phyloP scores from a whole-genome alignment of 2,888 invertebrate genomes.

The Nymphalis polychloros region DNA sequence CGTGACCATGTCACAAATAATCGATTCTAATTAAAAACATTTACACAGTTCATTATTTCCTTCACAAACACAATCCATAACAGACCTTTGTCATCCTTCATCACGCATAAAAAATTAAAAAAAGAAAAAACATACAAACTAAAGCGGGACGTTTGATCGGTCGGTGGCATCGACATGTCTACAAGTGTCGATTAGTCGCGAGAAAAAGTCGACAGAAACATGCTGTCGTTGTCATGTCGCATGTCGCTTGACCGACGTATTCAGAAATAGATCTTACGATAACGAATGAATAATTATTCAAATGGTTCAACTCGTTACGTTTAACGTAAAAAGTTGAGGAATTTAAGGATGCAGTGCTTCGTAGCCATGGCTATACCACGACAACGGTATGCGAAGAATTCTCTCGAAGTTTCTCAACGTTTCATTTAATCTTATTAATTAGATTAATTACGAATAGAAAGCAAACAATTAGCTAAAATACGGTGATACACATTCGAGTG shows the following conservation, averaged over 20 bases:
- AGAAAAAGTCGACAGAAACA: slow-evolving; percentile 66
- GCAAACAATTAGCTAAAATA: slow-evolving; percentile 63
- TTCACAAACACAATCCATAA: slow-evolving; percentile 46
- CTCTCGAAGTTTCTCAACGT: slow-evolving; percentile 29
- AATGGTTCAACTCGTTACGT: slow-evolving; percentile 41
- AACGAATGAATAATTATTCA: slow-evolving; percentile 68
- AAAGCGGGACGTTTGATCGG: slow-evolving; percentile 56
- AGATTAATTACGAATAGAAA: slow-evolving; percentile 48
- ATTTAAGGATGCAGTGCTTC: slow-evolving; percentile 9
- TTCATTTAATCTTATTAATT: slow-evolving; percentile 44
- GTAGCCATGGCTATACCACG: slow-evolving; percentile 2
- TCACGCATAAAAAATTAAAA: slow-evolving; percentile 21
- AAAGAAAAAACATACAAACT: slow-evolving; percentile 24
- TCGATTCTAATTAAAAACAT: neutral
- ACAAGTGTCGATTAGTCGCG: slow-evolving; percentile 68
- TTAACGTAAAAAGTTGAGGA: slow-evolving; percentile 30
- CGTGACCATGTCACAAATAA: neutral
- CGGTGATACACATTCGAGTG: slow-evolving; percentile 55
- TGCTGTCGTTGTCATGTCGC: slow-evolving; percentile 65
- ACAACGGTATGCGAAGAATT: slow-evolving; percentile 21
- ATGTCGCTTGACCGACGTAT: slow-evolving; percentile 54
- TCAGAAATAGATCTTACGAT: slow-evolving; percentile 60
- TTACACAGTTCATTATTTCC: slow-evolving; percentile 27
- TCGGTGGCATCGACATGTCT: slow-evolving; percentile 46
- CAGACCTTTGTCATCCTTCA: slow-evolving; percentile 45